phyloP scores from a whole-genome alignment of 2,888 invertebrate genomes.

The Eilema sororculum region DNA sequence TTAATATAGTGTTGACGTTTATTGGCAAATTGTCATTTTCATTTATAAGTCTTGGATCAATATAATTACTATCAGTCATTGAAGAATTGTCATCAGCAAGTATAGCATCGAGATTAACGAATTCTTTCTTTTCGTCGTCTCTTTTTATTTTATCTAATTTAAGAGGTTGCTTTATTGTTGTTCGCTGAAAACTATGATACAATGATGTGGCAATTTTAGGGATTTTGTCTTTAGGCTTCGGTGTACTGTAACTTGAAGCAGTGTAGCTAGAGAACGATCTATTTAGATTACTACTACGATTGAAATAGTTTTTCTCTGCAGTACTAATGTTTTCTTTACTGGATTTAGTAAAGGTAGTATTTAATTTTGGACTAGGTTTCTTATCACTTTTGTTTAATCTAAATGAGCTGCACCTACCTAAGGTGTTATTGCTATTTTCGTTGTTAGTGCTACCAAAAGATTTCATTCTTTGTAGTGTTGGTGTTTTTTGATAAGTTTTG shows the following conservation, averaged over 20 bases:
- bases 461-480: conserved; percentile 83
- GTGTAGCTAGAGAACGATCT: conserved; percentile 81
- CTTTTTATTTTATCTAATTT: conserved; percentile 82
- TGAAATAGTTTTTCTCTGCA: conserved; percentile 74
- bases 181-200: conserved; percentile 83
- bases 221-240: conserved; percentile 82
- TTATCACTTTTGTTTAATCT: conserved; percentile 79
- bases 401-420: conserved; percentile 82
- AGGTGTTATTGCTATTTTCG: conserved; percentile 70
- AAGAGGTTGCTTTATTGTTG: conserved; percentile 77
- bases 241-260: conserved; percentile 78
- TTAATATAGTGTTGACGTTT: conserved; percentile 82
- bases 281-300: conserved; percentile 76
- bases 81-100: conserved; percentile 78
- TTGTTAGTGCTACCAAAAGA: conserved; percentile 81
- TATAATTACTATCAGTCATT: conserved; percentile 84
- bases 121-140: conserved; percentile 74
- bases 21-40: conserved; percentile 90
- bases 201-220: conserved; percentile 82
- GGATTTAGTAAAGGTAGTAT: conserved; percentile 81
- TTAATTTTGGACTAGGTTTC: conserved; percentile 80
- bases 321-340: conserved; percentile 83
- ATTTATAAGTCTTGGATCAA: conserved; percentile 89
- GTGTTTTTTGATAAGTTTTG: conserved; percentile 85
- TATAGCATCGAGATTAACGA: conserved; percentile 83